Conservation (phyloP, 2,888 invertebrate genomes). For the Hypsopygia costalis region DNA sequence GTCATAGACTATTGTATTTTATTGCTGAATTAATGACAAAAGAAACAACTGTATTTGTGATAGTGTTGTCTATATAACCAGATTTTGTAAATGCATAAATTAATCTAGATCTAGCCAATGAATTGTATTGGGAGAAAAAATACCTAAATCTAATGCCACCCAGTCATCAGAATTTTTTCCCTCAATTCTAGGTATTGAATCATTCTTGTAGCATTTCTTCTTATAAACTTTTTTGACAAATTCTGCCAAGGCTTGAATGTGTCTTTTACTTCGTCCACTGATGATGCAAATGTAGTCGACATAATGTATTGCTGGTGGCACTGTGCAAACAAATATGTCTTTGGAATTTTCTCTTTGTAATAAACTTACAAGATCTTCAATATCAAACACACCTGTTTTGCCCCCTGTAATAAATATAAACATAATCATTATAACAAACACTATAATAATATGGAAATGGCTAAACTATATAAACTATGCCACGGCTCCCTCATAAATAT, state of each 20-base stretch:
- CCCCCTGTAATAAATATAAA: conserved; percentile 83
- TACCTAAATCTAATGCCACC: conserved; percentile 95
- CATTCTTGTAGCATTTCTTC: conserved; percentile 82
- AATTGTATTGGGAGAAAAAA: too few species aligned
- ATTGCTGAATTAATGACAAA: too few species aligned
- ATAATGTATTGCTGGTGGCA: conserved; percentile 88
- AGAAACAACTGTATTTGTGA: too few species aligned
- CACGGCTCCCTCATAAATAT: too few species aligned
- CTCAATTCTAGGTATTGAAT: conserved; percentile 88
- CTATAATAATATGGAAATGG: too few species aligned
- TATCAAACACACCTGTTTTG: conserved; percentile 90
- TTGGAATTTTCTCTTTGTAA: conserved; percentile 88
- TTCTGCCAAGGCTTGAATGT: conserved; percentile 86
- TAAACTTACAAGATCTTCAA: conserved; percentile 90
- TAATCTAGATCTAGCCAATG: too few species aligned
- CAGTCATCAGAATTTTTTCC: conserved; percentile 89
- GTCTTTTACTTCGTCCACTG: conserved; percentile 86
- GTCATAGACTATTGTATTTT: too few species aligned
- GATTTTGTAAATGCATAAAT: too few species aligned
- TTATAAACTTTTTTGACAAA: conserved; percentile 89
- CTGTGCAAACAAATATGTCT: conserved; percentile 89
- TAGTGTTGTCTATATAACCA: too few species aligned
- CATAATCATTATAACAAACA: too few species aligned
- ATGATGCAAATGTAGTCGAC: conserved; percentile 92
- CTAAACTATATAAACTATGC: too few species aligned